Evolutionary conservation across 2,888 invertebrate species (phyloP), one percentile per base, ranked within the genome.

Genomic region (Heterodera filipjevi): DNA sequence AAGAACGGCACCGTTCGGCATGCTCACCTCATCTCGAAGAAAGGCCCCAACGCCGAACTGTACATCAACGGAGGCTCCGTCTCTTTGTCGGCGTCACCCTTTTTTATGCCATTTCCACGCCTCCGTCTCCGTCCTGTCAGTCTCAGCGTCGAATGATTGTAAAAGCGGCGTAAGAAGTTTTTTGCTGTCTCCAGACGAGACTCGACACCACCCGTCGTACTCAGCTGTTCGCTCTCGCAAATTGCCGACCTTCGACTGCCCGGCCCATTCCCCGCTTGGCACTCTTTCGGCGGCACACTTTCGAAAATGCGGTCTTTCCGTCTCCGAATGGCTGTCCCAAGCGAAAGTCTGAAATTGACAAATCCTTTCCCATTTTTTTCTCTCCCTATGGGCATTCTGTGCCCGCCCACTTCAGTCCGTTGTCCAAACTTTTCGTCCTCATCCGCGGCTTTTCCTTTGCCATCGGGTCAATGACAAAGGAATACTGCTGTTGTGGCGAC

Each of bases 141-240:
- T 35, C 86, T 86, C 39, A 86, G 79, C 8, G 87, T 88, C 44
- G 87, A 84, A n/a, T 84, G 81, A 72, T 59, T 81, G 80, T 87
- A 87, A 30, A 88, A 84, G 80, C 84, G 85, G 75, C 85, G 85
- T 81, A 88, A 82, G 80, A 88, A 87, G 46, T 86, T 84, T 81
- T 88, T 88, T 33, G 88, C 86, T 10, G 72, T 44, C 53, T 81
- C 80, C 35, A 77, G 44, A 22, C 22, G 66, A 44, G 66, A 64
- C 66, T 75, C 66, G 22, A 44, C 44, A 12, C 44, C 35, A n/a
- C 33, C 39, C 49, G 49, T n/a, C 49, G 49, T n/a, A n/a, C 33
- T 44, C 27, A 53, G 35, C 22, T 71, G 39, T 6, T 46, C 27
- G 1, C 35, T 3, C 66, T 74, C 27, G n/a, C 46, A 39, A 64